These are phyloP conservation scores for Drosophila yakuba DNA, from an alignment of 1,140 invertebrate genomes.

Conservation along the genomic window DNA sequence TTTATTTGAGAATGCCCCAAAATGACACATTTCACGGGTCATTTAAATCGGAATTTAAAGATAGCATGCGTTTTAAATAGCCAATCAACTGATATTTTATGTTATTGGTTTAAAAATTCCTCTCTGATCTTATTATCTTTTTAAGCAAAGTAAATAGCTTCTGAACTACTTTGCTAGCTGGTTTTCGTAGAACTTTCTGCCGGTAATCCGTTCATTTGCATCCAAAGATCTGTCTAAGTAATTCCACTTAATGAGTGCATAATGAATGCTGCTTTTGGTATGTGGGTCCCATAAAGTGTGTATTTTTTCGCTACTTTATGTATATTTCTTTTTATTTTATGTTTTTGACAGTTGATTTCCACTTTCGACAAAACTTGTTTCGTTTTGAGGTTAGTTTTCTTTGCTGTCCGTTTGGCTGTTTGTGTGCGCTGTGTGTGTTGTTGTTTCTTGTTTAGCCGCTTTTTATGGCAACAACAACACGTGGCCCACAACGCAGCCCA, in stretches of 20 bases:
- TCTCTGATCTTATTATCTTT: too few relatives aligned
- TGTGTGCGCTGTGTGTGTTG: conserved; percentile 16
- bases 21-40: too few relatives aligned
- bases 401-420: conserved; percentile 22
- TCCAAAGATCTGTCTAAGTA: conserved; percentile 1
- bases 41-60: too few relatives aligned
- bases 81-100: too few relatives aligned
- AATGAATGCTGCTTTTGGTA: conserved; percentile 36
- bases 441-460: conserved; percentile 48
- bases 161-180: too few relatives aligned
- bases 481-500: conserved; percentile 43
- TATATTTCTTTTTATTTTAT: conserved; percentile 28
- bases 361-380: conserved; percentile 62
- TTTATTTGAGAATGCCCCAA: too few relatives aligned
- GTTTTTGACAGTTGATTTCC: conserved; percentile 55
- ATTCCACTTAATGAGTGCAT: conserved; percentile 22
- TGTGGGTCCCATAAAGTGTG: conserved; percentile 31
- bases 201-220: conserved; percentile 7
- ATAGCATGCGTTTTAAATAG: too few relatives aligned
- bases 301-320: conserved; percentile 28
- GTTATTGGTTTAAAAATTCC: too few relatives aligned
- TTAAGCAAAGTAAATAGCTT: too few relatives aligned
- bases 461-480: conserved; percentile 56
- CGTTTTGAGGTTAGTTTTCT: conserved; percentile 68
- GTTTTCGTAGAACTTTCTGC: neutral